phyloP scores from a whole-genome alignment of 2,797 vertebrate genomes.

The Thamnophis elegans region DNA sequence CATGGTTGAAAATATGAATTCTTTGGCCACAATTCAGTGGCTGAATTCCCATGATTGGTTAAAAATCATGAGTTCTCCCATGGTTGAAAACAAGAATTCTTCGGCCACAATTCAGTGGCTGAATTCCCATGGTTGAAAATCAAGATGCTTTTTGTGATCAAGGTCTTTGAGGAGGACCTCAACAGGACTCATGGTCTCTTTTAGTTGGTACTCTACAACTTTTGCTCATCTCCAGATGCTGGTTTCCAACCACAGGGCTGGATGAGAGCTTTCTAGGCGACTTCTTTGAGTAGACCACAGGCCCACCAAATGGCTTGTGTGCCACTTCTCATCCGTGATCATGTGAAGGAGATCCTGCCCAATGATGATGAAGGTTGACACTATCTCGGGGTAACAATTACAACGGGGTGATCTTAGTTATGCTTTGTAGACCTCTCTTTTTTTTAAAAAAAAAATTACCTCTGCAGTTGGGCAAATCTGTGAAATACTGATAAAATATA shows the following conservation, averaged over 20 bases:
- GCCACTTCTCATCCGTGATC: not conserved
- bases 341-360: not conserved
- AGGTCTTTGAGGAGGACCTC: not conserved
- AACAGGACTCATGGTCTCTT: not conserved
- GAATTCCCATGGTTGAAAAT: no score
- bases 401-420: not conserved
- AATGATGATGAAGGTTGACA: not conserved
- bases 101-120: no score
- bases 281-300: not conserved
- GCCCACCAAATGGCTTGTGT: not conserved
- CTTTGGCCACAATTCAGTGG: no score
- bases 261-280: not conserved
- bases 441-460: slow-evolving; percentile 38
- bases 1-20: no score
- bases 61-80: not conserved
- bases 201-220: not conserved
- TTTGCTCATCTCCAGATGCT: not conserved
- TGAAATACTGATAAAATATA: slow-evolving; percentile 82
- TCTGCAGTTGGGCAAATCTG: slow-evolving; percentile 80
- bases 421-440: not conserved
- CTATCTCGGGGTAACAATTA: slow-evolving; percentile 82
- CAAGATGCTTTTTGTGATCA: not conserved
- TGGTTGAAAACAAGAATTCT: no score
- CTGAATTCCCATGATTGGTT: no score
- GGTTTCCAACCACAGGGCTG: not conserved